Evolutionary conservation across 2,797 vertebrate genomes (phyloP).

Genomic region (Percopsis omiscomaycus): DNA sequence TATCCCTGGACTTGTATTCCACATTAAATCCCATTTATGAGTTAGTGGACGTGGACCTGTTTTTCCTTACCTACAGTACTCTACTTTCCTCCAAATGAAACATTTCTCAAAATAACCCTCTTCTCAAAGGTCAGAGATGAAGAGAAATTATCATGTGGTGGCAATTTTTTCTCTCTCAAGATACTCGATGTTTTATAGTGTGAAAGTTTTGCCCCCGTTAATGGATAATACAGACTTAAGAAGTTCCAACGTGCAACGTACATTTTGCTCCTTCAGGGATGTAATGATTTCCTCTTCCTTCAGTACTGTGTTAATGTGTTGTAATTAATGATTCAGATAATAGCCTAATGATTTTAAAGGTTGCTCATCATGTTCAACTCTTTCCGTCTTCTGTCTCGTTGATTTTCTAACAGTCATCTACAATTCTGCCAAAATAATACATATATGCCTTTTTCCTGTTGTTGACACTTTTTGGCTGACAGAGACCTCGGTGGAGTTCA

Average conservation of each 20-base stretch:
- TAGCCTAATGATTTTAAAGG: conserved; percentile 39
- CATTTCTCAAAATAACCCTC: conserved; percentile 24
- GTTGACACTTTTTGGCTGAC: conserved; percentile 32
- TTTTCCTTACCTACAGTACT: conserved; percentile 12
- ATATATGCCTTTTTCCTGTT: conserved; percentile 63
- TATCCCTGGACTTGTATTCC: conserved; percentile 16
- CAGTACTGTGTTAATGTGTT: conserved; percentile 54
- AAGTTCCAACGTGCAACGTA: conserved; percentile 34
- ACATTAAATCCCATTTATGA: conserved; percentile 11
- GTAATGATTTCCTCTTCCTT: conserved; percentile 36
- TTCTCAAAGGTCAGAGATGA: conserved; percentile 25
- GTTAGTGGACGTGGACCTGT: conserved; percentile 20
- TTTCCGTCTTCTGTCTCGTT: conserved; percentile 18
- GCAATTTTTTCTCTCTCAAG: conserved; percentile 6
- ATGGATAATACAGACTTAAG: conserved; percentile 31
- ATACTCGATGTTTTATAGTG: conserved; percentile 13
- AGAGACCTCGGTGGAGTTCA: conserved; percentile 37
- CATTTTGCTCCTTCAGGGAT: conserved; percentile 65
- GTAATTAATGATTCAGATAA: conserved; percentile 38
- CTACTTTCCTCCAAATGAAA: conserved; percentile 4
- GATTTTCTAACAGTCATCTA: conserved; percentile 35
- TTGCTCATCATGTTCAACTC: conserved; percentile 34
- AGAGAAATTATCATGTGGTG: conserved; percentile 1
- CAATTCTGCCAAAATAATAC: conserved; percentile 54
- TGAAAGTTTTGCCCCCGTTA: conserved; percentile 28